Evolutionary conservation across 1,140 invertebrate species (phyloP).

Genomic region (Stegodyphus mimosarum): DNA sequence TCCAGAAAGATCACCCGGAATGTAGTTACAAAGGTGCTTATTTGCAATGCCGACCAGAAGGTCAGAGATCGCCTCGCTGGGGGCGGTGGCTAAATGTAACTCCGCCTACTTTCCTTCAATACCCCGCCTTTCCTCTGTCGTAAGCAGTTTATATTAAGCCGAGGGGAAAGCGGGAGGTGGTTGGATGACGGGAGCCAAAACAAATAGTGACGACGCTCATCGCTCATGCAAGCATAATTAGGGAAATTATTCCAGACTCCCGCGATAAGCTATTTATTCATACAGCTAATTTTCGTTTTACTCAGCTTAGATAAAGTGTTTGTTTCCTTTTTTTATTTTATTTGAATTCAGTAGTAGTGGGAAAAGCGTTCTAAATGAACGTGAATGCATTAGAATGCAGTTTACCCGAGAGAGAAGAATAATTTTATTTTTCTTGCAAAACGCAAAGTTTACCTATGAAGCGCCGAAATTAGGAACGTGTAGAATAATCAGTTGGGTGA

Average conservation of each 20-base stretch:
- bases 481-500: too few species aligned
- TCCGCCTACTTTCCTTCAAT: conserved; percentile 16
- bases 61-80: conserved; percentile 34
- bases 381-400: too few species aligned
- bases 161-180: background rate
- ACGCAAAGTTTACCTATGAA: too few species aligned
- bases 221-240: conserved; percentile 59
- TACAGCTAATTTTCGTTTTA: conserved; percentile 39
- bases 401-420: too few species aligned
- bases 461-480: too few species aligned
- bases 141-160: too few species aligned
- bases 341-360: background rate
- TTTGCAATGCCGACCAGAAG: conserved; percentile 35
- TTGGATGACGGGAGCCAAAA: conserved; percentile 17
- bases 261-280: conserved; percentile 50
- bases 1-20: conserved; percentile 19
- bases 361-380: too few species aligned
- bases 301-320: conserved; percentile 4
- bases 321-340: background rate
- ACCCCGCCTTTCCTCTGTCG: too few species aligned
- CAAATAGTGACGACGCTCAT: conserved; percentile 52
- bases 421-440: too few species aligned
- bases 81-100: background rate
- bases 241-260: conserved; percentile 56
- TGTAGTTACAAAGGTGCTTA: conserved; percentile 47